phyloP scores from a whole-genome alignment of 2,888 invertebrate genomes.

The Malthinus flaveolus region DNA sequence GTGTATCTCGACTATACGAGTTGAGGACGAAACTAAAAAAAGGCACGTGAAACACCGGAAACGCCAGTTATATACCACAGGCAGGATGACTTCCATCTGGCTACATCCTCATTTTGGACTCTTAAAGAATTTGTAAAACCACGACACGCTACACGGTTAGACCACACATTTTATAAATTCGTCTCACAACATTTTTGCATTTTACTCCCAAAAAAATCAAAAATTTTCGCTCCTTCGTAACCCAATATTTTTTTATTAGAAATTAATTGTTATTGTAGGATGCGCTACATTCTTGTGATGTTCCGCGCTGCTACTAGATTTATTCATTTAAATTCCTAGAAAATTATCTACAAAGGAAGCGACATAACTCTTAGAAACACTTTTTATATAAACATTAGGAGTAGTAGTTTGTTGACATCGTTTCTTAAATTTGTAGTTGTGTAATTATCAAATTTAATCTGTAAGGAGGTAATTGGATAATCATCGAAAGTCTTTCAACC shows the following conservation, averaged over 20 bases:
- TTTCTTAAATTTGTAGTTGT: constrained; percentile 9
- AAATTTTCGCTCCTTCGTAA: not conserved
- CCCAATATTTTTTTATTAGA: not conserved
- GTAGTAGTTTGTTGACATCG: constrained; percentile 17
- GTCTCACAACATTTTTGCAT: constrained; percentile 15
- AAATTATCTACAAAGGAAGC: constrained; percentile 22
- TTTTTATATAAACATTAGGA: constrained; percentile 13
- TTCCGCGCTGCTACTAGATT: constrained; percentile 13
- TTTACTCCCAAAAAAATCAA: not conserved
- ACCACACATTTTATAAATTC: constrained; percentile 21
- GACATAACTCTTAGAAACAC: constrained; percentile 10
- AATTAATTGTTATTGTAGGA: constrained; percentile 14
- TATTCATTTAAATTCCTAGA: constrained; percentile 18
- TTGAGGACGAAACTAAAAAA: constrained; percentile 47
- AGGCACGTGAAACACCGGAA: constrained; percentile 56
- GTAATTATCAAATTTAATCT: not conserved
- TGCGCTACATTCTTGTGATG: constrained; percentile 2
- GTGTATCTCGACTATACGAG: constrained; percentile 44
- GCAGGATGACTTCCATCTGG: constrained; percentile 55
- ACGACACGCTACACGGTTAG: constrained; percentile 39
- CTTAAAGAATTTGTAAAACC: constrained; percentile 50
- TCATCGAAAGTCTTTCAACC: too few species aligned
- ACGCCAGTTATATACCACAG: constrained; percentile 63
- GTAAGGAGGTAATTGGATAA: too few species aligned
- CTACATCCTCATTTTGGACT: constrained; percentile 51